Evolutionary conservation across 2,113 vertebrate genomes (phyloP).

Genomic region (Trematomus loennbergii): DNA sequence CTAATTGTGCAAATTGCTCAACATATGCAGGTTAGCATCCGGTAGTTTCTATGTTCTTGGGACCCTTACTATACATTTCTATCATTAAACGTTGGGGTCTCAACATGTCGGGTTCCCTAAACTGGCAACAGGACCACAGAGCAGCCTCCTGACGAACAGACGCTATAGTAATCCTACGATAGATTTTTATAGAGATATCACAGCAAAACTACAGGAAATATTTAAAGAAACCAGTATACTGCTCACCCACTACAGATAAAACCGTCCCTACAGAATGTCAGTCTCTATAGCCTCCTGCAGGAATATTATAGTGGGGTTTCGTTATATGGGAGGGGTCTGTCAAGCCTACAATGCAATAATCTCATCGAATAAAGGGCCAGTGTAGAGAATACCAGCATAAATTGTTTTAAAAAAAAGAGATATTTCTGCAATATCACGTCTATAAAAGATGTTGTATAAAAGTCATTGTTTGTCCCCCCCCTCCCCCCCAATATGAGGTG

Average conservation of each 20-base stretch:
- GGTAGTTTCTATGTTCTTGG: no score
- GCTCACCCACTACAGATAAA: constrained; percentile 37
- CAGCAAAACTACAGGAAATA: constrained; percentile 36
- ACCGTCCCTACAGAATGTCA: constrained; percentile 49
- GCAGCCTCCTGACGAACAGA: constrained; percentile 74
- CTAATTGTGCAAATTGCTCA: no score
- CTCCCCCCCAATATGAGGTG: constrained; percentile 66
- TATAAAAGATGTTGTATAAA: constrained; percentile 89
- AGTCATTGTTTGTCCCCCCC: constrained; percentile 77
- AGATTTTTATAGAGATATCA: constrained; percentile 71
- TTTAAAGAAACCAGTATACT: constrained; percentile 28
- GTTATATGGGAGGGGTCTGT: constrained; percentile 73
- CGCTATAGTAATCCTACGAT: constrained; percentile 76
- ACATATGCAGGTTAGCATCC: no score
- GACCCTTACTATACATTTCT: no score
- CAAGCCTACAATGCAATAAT: constrained; percentile 95
- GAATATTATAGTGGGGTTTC: constrained; percentile 78
- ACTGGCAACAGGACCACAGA: constrained; percentile 1
- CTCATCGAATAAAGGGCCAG: constrained; percentile 93
- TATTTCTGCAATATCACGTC: constrained; percentile 95
- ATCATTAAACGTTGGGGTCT: no score
- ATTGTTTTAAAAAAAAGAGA: constrained; percentile 87
- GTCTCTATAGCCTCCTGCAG: constrained; percentile 63
- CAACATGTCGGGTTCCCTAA: no score
- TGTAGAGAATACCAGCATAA: constrained; percentile 97